These are phyloP conservation scores for Macaca mulatta DNA, from an alignment of 2,113 vertebrate genomes.

Conservation along the genomic window DNA sequence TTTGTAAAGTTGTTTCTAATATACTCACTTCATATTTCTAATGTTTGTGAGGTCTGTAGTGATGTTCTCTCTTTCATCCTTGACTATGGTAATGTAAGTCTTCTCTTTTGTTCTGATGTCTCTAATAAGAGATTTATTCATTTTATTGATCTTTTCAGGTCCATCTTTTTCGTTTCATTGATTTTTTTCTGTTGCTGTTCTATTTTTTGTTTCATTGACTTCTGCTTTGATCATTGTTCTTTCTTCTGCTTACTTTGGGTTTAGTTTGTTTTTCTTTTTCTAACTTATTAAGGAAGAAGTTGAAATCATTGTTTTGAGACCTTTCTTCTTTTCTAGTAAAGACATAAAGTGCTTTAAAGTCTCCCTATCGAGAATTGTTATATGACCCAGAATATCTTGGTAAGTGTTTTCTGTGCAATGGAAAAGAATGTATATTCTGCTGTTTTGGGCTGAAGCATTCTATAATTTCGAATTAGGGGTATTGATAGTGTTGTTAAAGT, in stretches of 20 bases:
- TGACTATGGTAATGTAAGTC: not conserved
- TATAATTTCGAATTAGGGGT: not conserved
- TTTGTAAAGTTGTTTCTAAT: not conserved
- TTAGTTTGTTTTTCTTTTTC: not conserved
- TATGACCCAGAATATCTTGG: not conserved
- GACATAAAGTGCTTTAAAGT: not conserved
- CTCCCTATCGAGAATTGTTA: not conserved
- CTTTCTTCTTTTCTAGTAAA: not conserved
- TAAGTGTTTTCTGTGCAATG: not conserved
- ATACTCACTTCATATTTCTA: not conserved
- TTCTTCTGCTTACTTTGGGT: not conserved
- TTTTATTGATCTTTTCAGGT: not conserved
- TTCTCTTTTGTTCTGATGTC: not conserved
- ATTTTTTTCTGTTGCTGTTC: not conserved
- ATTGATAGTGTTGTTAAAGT: not conserved
- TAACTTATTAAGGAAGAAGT: not conserved
- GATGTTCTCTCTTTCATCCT: not conserved
- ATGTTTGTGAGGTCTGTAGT: not conserved
- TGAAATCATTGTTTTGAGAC: not conserved
- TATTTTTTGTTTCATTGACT: not conserved
- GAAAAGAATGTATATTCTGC: not conserved
- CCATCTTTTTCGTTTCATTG: not conserved
- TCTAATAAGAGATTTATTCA: not conserved
- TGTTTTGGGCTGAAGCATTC: not conserved
- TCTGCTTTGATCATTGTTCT: not conserved